phyloP scores from a whole-genome alignment of 2,113 vertebrate species.

The Peromyscus leucopus region DNA sequence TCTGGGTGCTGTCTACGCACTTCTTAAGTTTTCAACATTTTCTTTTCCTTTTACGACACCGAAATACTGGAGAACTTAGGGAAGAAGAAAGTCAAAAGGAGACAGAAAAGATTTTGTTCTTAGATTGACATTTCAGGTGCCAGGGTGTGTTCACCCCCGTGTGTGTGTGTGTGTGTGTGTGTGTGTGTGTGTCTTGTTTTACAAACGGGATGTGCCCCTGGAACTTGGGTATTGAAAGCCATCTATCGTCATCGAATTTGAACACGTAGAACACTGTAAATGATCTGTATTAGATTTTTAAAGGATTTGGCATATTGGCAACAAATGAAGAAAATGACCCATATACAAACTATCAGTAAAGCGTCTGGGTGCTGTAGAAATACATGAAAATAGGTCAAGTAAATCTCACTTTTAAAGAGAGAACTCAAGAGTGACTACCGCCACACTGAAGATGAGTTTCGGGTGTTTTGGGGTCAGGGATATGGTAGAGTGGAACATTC shows the following conservation, averaged over 20 bases:
- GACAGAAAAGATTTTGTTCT: conserved; percentile 39
- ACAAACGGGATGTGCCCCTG: background rate
- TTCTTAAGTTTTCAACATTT: conserved; percentile 33
- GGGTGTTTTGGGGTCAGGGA: conserved; percentile 15
- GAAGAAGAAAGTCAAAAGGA: background rate
- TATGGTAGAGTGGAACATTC: conserved; percentile 14
- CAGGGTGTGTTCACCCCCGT: background rate
- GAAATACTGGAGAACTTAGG: background rate
- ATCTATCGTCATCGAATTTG: background rate
- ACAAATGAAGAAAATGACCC: conserved; percentile 34
- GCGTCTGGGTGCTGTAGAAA: background rate
- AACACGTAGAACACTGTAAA: background rate
- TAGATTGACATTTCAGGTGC: conserved; percentile 31
- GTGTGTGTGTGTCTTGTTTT: background rate
- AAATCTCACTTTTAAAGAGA: conserved; percentile 58
- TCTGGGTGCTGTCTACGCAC: conserved; percentile 8
- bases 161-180: background rate
- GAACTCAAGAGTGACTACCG: conserved; percentile 37
- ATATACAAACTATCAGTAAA: background rate
- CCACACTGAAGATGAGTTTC: conserved; percentile 49
- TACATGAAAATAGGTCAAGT: conserved; percentile 63
- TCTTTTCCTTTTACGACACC: background rate
- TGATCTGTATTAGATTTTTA: conserved; percentile 49
- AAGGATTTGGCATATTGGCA: background rate
- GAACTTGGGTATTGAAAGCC: background rate